phyloP scores from a whole-genome alignment of 2,888 invertebrate genomes.

The Erebia aethiops region DNA sequence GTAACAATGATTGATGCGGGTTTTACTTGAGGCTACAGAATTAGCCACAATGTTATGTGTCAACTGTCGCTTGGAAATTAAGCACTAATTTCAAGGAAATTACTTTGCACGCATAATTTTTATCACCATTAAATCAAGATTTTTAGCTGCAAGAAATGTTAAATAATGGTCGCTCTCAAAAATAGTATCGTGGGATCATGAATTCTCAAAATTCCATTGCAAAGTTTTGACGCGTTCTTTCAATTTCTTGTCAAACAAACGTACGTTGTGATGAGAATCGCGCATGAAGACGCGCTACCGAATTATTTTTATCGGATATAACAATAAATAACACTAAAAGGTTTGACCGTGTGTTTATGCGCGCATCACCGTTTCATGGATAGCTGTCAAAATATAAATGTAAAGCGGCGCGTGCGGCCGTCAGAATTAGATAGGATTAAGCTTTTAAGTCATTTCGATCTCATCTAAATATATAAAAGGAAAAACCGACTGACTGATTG shows the following conservation, averaged over 20 bases:
- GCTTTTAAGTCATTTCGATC: constrained; percentile 3
- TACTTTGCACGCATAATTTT: no score
- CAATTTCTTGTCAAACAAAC: constrained; percentile 14
- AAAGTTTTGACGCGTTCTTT: constrained; percentile 17
- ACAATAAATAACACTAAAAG: constrained; percentile 26
- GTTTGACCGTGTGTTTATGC: constrained; percentile 20
- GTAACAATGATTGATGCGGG: no score
- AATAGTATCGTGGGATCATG: neutral
- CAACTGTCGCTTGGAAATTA: no score
- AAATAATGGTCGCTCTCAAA: no score
- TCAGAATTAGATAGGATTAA: neutral
- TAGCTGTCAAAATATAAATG: constrained; percentile 24
- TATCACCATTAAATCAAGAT: no score
- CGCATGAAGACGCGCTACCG: constrained; percentile 10
- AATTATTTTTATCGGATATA: constrained; percentile 21
- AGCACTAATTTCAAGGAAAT: no score
- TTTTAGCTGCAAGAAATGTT: no score
- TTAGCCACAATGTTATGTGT: no score
- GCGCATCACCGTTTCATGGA: constrained; percentile 15
- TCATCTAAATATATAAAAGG: no score
- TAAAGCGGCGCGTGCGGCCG: constrained; percentile 16
- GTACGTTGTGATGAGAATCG: constrained; percentile 16
- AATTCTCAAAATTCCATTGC: neutral
- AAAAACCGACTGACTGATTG: no score
- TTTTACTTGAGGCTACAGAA: no score